phyloP scores from a whole-genome alignment of 2,888 invertebrate species.

The Eudemis profundana region DNA sequence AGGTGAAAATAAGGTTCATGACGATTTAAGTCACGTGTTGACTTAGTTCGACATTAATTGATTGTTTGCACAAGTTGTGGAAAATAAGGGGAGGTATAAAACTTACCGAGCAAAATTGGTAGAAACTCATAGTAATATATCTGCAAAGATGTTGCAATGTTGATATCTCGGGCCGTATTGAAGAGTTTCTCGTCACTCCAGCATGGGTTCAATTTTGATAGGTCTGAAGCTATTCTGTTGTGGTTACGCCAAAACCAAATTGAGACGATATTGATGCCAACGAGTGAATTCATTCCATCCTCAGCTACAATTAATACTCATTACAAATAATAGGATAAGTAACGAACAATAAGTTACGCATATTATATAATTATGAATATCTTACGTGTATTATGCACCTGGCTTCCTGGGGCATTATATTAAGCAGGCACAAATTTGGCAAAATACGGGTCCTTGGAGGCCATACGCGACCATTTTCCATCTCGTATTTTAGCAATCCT shows the following conservation, averaged over 20 bases:
- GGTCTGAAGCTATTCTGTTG: slow-evolving; percentile 55
- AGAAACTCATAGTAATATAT: slow-evolving; percentile 58
- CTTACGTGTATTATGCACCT: slow-evolving; percentile 48
- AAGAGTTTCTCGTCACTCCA: slow-evolving; percentile 63
- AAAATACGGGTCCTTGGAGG: slow-evolving; percentile 10
- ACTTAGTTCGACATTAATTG: no score
- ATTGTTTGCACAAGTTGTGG: no score
- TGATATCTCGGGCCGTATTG: slow-evolving; percentile 59
- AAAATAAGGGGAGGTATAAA: no score
- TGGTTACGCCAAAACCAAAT: slow-evolving; percentile 62
- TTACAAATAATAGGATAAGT: no score
- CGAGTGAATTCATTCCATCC: slow-evolving; percentile 45
- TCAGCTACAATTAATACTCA: slow-evolving; percentile 43
- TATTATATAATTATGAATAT: slow-evolving; percentile 1
- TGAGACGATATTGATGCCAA: slow-evolving; percentile 49
- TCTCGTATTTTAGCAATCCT: slow-evolving; percentile 28
- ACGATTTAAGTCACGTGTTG: no score
- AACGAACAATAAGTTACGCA: no score
- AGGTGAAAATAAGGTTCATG: no score
- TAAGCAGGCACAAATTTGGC: slow-evolving; percentile 35
- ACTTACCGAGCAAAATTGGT: slow-evolving; percentile 57
- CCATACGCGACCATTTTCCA: slow-evolving; percentile 18
- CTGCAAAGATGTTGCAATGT: slow-evolving; percentile 56
- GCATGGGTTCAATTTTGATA: slow-evolving; percentile 57
- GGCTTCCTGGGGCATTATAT: slow-evolving; percentile 32